Conservation (phyloP, 2,797 vertebrate species). For the Acrossocheilus wenchowensis region DNA sequence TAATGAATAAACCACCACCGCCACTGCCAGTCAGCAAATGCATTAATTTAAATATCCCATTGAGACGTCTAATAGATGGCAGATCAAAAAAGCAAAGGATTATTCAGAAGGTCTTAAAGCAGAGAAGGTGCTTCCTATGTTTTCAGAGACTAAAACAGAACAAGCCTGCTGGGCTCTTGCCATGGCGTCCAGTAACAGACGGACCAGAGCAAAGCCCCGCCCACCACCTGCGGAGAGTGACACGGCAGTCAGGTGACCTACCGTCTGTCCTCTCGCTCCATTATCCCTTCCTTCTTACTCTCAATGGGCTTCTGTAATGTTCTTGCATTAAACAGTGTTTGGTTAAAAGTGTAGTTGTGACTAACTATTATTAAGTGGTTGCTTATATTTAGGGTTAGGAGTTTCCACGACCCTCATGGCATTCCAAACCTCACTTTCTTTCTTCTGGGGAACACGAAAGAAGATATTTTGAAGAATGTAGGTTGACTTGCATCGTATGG, state of each 20-base stretch:
- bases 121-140: slow-evolving; percentile 44
- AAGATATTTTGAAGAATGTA: not conserved
- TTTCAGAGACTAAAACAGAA: slow-evolving; percentile 37
- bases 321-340: not conserved
- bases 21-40: not conserved
- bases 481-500: not conserved
- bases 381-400: not conserved
- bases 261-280: slow-evolving; percentile 38
- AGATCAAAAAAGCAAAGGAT: slow-evolving; percentile 23
- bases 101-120: slow-evolving; percentile 33
- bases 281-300: not conserved
- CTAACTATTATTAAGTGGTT: not conserved
- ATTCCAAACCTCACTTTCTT: not conserved
- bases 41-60: slow-evolving; percentile 41
- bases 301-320: slow-evolving; percentile 6
- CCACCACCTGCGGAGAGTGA: slow-evolving; percentile 54
- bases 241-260: slow-evolving; percentile 50
- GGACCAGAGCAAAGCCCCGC: slow-evolving; percentile 45
- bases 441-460: not conserved
- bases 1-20: slow-evolving; percentile 1
- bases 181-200: slow-evolving; percentile 48
- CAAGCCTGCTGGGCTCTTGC: slow-evolving; percentile 49
- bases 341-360: not conserved
- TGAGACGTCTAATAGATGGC: not conserved
- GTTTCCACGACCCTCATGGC: not conserved